Base-by-base conservation (phyloP, 1,140 invertebrate genomes). In the Rhizoglyphus robini region DNA sequence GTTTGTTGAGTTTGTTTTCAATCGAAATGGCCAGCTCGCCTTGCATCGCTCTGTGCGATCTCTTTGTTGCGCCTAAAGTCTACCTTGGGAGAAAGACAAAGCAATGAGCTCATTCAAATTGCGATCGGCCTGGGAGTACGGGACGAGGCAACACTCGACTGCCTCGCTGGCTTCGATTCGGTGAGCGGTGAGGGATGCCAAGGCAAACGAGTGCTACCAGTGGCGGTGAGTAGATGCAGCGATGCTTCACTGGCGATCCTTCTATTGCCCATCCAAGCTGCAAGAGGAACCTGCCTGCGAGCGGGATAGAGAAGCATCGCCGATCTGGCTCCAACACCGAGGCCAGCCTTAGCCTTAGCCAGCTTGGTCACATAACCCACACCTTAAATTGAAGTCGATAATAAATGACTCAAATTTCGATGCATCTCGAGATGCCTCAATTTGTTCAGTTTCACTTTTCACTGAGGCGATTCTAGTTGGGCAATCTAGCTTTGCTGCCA, bases 341-440 rank as follows among this genome's bases (percentile, higher is more conserved):
- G 36, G 36, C 36, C 36, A 41, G 36, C 36, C 36, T 41, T n/a
- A n/a, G n/a, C 36, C 18, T 41, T 8, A 11, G 36, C 8, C 8
- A 11, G 36, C 36, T 41, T 11, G 18, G 18, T 11, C 47, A 49
- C 2, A 60, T 29, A 60, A 60, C 58, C 58, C 58, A 60, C 58
- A 60, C 58, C 58, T 60, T 60, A 60, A 60, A 29, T 60, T 32
- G 38, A 60, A 13, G 58, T 60, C 30, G 58, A 60, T 29, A 60
- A 60, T 60, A 60, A 60, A 60, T 60, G 58, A 32, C 3, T 60
- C 20, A 5, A 20, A 54, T 8, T 54, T 54, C 20, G 51, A 8
- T 54, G 51, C 51, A 54, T 54, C 51, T 32, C 8, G 51, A 54
- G 51, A 54, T 54, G 51, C 51, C 51, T 54, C 51, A 54, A 54